Percentiles rank a stretch among this genome's conserved stretches.
Evolutionary conservation across 2,888 invertebrate species (phyloP).

Genomic region (Hirtodrosophila confusa): DNA sequence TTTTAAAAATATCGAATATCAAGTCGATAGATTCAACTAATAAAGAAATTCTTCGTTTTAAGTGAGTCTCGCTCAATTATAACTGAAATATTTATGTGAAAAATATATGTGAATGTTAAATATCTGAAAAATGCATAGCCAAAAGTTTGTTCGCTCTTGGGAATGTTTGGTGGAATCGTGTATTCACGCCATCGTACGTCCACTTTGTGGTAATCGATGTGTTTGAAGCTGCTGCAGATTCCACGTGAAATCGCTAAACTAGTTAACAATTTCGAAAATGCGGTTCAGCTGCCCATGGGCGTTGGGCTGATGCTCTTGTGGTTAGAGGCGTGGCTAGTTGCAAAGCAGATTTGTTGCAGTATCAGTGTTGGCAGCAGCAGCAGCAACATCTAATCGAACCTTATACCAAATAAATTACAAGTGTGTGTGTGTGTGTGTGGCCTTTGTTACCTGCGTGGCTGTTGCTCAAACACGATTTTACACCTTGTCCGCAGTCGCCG

Average conservation of each 20-base stretch:
- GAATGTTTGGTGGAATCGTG: too few relatives aligned
- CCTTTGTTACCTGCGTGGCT: constrained; percentile 33
- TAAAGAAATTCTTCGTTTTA: too few relatives aligned
- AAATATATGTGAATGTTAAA: too few relatives aligned
- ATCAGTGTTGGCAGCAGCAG: background rate
- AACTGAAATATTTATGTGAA: too few relatives aligned
- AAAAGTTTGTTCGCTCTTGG: too few relatives aligned
- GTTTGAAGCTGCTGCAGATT: constrained; percentile 1
- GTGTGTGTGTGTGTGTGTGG: background rate
- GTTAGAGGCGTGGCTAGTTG: constrained; percentile 11
- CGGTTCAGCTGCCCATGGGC: background rate
- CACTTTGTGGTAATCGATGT: too few relatives aligned
- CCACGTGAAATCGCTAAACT: constrained; percentile 3
- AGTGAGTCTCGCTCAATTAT: too few relatives aligned
- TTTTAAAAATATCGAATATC: too few relatives aligned
- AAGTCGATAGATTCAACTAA: too few relatives aligned
- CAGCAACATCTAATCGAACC: constrained; percentile 31
- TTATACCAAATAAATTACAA: constrained; percentile 37
- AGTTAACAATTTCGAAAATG: constrained; percentile 10
- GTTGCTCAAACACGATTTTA: constrained; percentile 63
- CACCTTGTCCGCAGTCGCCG: constrained; percentile 59
- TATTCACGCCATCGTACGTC: too few relatives aligned
- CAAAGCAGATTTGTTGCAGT: constrained; percentile 16
- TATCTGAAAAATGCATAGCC: too few relatives aligned
- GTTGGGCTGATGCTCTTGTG: constrained; percentile 5